These are phyloP conservation scores for Hypanus sabinus DNA, from an alignment of 2,113 vertebrate genomes.

Conservation along the genomic window DNA sequence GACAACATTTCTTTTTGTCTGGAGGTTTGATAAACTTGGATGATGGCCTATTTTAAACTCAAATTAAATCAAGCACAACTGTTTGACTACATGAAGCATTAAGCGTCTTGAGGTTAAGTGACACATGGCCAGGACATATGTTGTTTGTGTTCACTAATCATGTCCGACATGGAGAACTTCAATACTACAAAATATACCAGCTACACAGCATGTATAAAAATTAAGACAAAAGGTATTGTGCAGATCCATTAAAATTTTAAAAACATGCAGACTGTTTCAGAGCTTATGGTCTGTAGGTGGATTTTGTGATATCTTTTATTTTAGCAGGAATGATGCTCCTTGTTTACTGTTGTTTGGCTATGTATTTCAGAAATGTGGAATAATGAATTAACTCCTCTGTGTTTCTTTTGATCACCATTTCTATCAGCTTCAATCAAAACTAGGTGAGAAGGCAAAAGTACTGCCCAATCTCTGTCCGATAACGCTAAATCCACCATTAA, in stretches of 20 bases:
- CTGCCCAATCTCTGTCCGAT: too few species aligned
- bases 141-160: not conserved
- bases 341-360: not conserved
- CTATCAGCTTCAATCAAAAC: too few species aligned
- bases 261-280: not conserved
- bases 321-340: not conserved
- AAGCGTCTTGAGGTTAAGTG: slow-evolving; percentile 3
- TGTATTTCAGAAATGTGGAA: not conserved
- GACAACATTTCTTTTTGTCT: not conserved
- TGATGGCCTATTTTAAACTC: not conserved
- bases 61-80: slow-evolving; percentile 27
- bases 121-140: slow-evolving; percentile 5
- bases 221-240: not conserved
- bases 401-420: too few species aligned
- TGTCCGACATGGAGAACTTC: slow-evolving; percentile 21
- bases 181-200: not conserved
- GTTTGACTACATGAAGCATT: slow-evolving; percentile 26
- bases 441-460: too few species aligned
- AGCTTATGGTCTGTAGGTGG: not conserved
- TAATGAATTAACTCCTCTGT: not conserved
- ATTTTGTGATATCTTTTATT: too few species aligned
- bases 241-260: not conserved
- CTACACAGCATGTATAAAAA: not conserved
- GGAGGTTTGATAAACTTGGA: not conserved
- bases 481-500: too few species aligned